A percentile compares a stretch with the other conserved stretches of the same genome.
Evolutionary conservation across 2,797 vertebrate species (phyloP).

Genomic region (Diplodus sargus): DNA sequence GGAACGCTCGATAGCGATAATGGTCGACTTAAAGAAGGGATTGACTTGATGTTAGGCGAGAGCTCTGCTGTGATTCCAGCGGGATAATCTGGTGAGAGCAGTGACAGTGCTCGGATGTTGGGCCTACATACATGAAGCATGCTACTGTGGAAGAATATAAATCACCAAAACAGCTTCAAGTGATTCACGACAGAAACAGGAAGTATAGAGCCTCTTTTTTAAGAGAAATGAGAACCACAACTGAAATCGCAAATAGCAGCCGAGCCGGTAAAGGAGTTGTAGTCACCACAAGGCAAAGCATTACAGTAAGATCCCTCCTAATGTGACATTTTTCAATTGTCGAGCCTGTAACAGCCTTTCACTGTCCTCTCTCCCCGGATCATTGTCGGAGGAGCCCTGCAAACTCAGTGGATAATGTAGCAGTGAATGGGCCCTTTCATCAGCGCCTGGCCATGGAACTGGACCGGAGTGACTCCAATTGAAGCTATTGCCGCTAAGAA

Average conservation of each 20-base stretch:
- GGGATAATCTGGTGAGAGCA: constrained; percentile 21
- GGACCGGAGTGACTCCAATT: constrained; percentile 74
- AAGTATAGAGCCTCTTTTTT: not conserved
- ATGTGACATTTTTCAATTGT: constrained; percentile 42
- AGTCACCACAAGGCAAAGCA: constrained; percentile 18
- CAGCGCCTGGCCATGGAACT: constrained; percentile 65
- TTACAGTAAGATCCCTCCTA: constrained; percentile 34
- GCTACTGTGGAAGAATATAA: too few relatives aligned
- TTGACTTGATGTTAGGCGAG: constrained; percentile 36
- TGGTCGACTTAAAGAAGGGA: constrained; percentile 27
- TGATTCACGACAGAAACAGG: constrained; percentile 14
- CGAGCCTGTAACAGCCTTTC: constrained; percentile 51
- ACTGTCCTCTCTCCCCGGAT: constrained; percentile 58
- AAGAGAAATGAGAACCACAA: not conserved
- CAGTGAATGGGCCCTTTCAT: constrained; percentile 75
- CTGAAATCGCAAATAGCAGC: not conserved
- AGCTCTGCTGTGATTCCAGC: constrained; percentile 36
- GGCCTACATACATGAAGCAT: too few relatives aligned
- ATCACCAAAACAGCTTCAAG: not conserved
- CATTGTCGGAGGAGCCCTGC: constrained; percentile 65
- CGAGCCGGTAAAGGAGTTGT: not conserved
- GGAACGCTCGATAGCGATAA: constrained; percentile 52
- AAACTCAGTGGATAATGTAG: constrained; percentile 70
- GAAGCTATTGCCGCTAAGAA: constrained; percentile 68
- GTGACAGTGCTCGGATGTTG: not conserved